A percentile compares a stretch with the other conserved stretches of the same genome.
phyloP scores from a whole-genome alignment of 2,113 vertebrate genomes.

The Peucedramus taeniatus region DNA sequence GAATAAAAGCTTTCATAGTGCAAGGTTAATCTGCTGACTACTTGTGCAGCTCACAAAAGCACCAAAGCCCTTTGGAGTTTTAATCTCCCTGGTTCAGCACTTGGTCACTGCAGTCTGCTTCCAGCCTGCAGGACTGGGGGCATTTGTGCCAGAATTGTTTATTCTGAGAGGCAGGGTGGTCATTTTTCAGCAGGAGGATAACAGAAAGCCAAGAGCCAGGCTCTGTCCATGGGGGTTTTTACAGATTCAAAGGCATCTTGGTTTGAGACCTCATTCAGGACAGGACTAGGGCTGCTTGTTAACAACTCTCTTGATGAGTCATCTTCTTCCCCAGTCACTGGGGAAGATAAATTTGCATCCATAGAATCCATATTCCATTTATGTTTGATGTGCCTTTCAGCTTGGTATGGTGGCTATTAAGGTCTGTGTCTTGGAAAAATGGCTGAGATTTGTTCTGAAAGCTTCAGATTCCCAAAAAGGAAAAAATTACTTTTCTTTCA shows the following conservation, averaged over 20 bases:
- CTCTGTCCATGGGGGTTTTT: background rate
- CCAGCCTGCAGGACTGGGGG: background rate
- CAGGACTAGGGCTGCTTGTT: background rate
- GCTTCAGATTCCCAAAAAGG: background rate
- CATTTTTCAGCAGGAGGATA: background rate
- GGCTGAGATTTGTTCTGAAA: background rate
- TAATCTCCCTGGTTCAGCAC: background rate
- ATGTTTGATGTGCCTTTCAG: background rate
- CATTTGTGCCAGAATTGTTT: background rate
- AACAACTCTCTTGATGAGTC: background rate
- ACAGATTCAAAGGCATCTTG: background rate
- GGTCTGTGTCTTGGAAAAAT: background rate
- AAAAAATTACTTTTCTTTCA: background rate
- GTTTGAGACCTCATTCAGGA: background rate
- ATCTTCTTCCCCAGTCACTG: background rate
- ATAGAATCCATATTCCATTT: background rate
- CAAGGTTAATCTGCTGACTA: background rate
- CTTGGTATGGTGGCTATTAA: background rate
- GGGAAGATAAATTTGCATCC: background rate
- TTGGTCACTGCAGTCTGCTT: background rate
- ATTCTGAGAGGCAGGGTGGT: background rate
- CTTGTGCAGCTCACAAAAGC: background rate
- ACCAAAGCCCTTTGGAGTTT: background rate
- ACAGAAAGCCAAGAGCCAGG: background rate
- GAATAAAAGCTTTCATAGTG: conserved; percentile 14